Evolutionary conservation across 1,140 invertebrate species (phyloP).

Genomic region (Bilobella aurantiaca): DNA sequence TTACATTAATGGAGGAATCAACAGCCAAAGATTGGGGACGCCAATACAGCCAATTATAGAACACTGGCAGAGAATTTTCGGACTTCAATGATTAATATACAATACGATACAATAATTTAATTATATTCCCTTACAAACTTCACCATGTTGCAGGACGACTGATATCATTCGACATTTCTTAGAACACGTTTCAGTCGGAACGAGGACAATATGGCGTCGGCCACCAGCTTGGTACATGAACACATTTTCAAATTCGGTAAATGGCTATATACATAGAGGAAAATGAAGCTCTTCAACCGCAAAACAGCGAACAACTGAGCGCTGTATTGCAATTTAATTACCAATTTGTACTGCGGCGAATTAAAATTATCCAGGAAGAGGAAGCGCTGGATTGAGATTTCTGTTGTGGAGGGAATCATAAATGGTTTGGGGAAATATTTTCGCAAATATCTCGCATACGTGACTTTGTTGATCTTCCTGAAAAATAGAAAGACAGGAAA

Average conservation of each 20-base stretch:
- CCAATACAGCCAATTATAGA: conserved; percentile 78
- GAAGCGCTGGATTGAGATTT: conserved; percentile 59
- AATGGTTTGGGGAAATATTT: conserved; percentile 50
- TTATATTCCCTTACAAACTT: conserved; percentile 53
- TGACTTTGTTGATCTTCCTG: conserved; percentile 61
- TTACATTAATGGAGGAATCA: conserved; percentile 36
- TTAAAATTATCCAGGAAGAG: conserved; percentile 56
- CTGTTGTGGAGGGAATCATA: conserved; percentile 48
- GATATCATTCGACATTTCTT: conserved; percentile 52
- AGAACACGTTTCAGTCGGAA: conserved; percentile 56
- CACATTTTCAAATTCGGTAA: conserved; percentile 63
- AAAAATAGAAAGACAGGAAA: conserved; percentile 15
- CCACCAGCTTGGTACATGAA: conserved; percentile 57
- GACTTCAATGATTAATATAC: conserved; percentile 20
- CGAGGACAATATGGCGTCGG: conserved; percentile 51
- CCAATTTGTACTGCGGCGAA: conserved; percentile 49
- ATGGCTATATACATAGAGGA: conserved; percentile 44
- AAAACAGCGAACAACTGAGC: neutral
- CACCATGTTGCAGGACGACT: conserved; percentile 51
- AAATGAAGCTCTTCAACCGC: conserved; percentile 7
- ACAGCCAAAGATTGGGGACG: conserved; percentile 53
- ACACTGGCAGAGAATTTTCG: conserved; percentile 57
- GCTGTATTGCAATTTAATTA: conserved; percentile 36
- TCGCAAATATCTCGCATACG: conserved; percentile 51
- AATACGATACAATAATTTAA: conserved; percentile 10